These are phyloP conservation scores for Exaiptasia diaphana DNA, from an alignment of 64 coral and sea anemone species.

Conservation along the genomic window DNA sequence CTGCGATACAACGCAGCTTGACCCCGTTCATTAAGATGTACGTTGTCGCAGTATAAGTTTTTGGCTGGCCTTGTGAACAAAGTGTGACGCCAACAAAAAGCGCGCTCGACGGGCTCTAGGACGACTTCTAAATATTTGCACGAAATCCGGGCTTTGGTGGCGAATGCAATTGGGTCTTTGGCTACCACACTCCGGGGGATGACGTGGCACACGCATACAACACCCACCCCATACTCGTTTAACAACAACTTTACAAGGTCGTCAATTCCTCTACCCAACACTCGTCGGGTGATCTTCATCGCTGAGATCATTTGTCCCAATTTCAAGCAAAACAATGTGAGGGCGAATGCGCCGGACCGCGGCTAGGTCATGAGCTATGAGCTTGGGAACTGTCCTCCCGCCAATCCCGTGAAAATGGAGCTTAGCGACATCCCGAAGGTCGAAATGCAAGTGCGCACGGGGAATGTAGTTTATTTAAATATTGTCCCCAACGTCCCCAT, in stretches of 20 bases:
- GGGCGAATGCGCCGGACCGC: neutral
- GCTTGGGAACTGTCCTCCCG: neutral
- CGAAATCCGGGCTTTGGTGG: neutral
- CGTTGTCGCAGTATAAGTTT: neutral
- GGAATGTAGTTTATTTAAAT: no score
- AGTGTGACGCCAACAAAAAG: neutral
- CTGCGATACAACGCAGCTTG: neutral
- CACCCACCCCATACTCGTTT: neutral
- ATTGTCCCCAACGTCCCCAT: no score
- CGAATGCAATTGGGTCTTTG: neutral
- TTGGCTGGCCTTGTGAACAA: neutral
- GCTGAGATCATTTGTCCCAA: slow-evolving; percentile 20
- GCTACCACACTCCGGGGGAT: neutral
- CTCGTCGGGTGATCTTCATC: neutral
- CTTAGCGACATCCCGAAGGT: neutral
- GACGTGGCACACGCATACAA: neutral
- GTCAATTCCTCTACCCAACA: neutral
- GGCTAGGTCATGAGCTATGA: neutral
- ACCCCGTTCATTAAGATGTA: neutral
- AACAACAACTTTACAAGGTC: neutral
- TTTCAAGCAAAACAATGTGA: neutral
- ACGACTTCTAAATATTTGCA: neutral
- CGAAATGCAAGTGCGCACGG: neutral
- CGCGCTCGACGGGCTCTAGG: neutral
- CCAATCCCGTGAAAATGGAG: neutral